Evolutionary conservation across 2,888 invertebrate genomes (phyloP).

Genomic region (Plagodis pulveraria): DNA sequence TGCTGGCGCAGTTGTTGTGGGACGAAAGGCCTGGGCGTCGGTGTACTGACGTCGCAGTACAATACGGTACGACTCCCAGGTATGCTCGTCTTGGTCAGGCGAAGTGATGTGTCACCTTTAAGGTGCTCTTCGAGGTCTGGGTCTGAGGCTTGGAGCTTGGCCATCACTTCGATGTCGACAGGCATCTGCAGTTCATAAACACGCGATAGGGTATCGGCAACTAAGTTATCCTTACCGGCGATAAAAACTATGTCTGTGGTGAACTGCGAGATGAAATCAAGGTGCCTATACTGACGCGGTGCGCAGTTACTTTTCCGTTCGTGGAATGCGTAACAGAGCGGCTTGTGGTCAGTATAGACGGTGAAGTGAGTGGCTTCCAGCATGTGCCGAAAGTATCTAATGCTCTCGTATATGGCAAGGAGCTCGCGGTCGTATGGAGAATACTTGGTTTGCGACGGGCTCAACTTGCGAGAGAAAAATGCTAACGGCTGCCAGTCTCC

Average conservation of each 20-base stretch:
- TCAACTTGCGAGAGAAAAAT: not conserved
- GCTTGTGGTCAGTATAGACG: slow-evolving; percentile 43
- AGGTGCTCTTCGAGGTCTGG: too few relatives aligned
- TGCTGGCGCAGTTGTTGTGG: slow-evolving; percentile 23
- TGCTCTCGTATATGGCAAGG: slow-evolving; percentile 2
- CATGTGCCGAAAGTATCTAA: slow-evolving; percentile 4
- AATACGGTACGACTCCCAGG: slow-evolving; percentile 10
- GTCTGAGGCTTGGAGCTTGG: slow-evolving; percentile 30
- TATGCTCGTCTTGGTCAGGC: slow-evolving; percentile 23
- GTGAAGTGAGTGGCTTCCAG: slow-evolving; percentile 4
- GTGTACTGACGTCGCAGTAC: slow-evolving; percentile 32
- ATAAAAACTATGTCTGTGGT: slow-evolving; percentile 53
- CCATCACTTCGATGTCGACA: slow-evolving; percentile 28
- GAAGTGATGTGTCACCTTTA: slow-evolving; percentile 18
- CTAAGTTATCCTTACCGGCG: slow-evolving; percentile 48
- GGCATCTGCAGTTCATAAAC: slow-evolving; percentile 33
- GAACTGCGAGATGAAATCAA: slow-evolving; percentile 55
- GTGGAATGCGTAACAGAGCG: slow-evolving; percentile 53
- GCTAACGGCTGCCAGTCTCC: not conserved
- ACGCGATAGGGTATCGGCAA: slow-evolving; percentile 54
- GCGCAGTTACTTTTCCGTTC: slow-evolving; percentile 46
- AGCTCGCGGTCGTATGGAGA: not conserved
- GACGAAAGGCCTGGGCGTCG: slow-evolving; percentile 33
- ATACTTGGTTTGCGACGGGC: not conserved
- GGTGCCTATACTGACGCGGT: slow-evolving; percentile 52